Evolutionary conservation across 2,113 vertebrate species (phyloP), one percentile per base, ranked within the genome.

Genomic region (Progne subis): DNA sequence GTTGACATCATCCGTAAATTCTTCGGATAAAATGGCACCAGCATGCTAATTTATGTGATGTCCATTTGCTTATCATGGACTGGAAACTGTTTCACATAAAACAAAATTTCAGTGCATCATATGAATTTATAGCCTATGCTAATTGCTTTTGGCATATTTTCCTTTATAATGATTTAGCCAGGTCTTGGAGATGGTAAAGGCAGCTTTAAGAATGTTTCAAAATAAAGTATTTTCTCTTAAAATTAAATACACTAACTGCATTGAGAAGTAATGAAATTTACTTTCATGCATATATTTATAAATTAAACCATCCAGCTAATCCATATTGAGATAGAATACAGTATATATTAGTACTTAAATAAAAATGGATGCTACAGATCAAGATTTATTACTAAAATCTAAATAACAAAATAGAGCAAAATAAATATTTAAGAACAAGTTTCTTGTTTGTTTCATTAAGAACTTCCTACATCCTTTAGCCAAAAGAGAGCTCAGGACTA

Each of bases 1-100:
- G 81, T 82, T 96, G 94, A 93, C 91, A 82, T 94, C n/a, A 91
- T 91, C 78, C 86, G 90, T 95, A 96, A 96, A 95, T 95, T 96
- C 60, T 92, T 93, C 25, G 12, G 81, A 81, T 92, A 89, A 52
- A 92, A 90, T 72, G 68, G 60, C 53, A 96, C 44, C 71, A 90
- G 67, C 47, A 90, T 85, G 57, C 50, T 95, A 93, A 95, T 93
- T 96, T 78, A 83, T 91, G 69, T 92, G 68, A 91, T 94, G 94
- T 92, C 94, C 84, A 93, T 95, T 97, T 95, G 61, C 76, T 96
- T 96, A 92, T 75, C 86, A 92, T 74, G 65, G 70, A 95, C 80
- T 93, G 34, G 76, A 95, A 96, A 95, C 28, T 61, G 67, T 78
- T 88, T 82, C 88, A 90, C 53, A 91, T 82, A 88, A 95, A 97